A percentile compares a stretch with the other conserved stretches of the same genome.
These are phyloP conservation scores for Rhysida immarginata DNA, from an alignment of 1,140 invertebrate species.

Conservation along the genomic window DNA sequence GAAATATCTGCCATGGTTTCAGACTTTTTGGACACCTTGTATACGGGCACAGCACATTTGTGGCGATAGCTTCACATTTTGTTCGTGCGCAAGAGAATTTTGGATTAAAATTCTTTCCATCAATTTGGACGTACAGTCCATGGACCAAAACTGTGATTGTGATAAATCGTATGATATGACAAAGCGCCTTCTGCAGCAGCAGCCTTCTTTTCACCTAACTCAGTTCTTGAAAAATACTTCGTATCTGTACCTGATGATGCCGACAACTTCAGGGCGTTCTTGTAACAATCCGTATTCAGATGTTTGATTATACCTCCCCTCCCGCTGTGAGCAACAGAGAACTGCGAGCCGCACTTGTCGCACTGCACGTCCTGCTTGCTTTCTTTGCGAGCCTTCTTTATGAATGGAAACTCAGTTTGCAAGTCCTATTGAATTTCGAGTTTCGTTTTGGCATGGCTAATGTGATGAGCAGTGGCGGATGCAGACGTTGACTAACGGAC, in stretches of 20 bases:
- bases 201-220: not conserved
- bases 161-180: constrained; percentile 9
- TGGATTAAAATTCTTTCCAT: constrained; percentile 5
- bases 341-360: constrained; percentile 1
- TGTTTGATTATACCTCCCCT: constrained; percentile 9
- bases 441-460: constrained; percentile 7
- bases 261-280: constrained; percentile 1
- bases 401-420: constrained; percentile 6
- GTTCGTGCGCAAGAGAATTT: constrained; percentile 7
- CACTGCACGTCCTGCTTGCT: constrained; percentile 5
- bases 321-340: constrained; percentile 10
- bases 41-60: constrained; percentile 1
- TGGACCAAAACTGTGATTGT: constrained; percentile 13
- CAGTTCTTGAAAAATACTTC: constrained; percentile 10
- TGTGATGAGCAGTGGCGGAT: not conserved
- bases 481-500: too few species aligned
- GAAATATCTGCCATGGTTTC: too few species aligned
- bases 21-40: too few species aligned
- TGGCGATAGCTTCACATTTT: constrained; percentile 8
- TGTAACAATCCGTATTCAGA: constrained; percentile 3
- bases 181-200: constrained; percentile 8
- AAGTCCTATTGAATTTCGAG: constrained; percentile 10
- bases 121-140: constrained; percentile 10
- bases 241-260: not conserved
- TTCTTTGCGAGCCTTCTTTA: constrained; percentile 5